Percentiles rank a stretch among this genome's conserved stretches.
Evolutionary conservation across 2,797 vertebrate genomes (phyloP).

Genomic region (Natrix natrix): DNA sequence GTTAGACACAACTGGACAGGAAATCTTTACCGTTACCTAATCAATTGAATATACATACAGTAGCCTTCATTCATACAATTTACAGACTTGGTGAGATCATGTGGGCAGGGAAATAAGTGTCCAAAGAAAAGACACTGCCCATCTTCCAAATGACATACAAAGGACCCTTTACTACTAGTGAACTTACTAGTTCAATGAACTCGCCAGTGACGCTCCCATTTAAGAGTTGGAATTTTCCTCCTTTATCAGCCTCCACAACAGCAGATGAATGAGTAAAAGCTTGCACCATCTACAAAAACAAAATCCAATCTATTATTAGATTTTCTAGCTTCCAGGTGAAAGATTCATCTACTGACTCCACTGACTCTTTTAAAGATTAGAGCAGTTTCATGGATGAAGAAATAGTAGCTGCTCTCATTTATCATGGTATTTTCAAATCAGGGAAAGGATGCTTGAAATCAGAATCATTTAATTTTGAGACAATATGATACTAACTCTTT

Average conservation of each 20-base stretch:
- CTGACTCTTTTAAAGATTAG: neutral
- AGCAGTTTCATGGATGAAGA: neutral
- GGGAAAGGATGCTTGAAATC: neutral
- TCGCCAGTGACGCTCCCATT: slow-evolving; percentile 90
- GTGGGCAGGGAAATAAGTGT: neutral
- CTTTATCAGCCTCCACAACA: slow-evolving; percentile 80
- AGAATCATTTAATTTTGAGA: neutral
- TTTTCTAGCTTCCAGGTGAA: neutral
- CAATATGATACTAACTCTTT: too few relatives aligned
- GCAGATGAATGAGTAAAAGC: slow-evolving; percentile 90
- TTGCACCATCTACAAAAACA: slow-evolving; percentile 82
- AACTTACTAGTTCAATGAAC: slow-evolving; percentile 89
- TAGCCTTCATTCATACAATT: neutral
- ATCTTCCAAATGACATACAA: neutral
- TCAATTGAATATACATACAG: neutral
- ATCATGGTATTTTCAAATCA: neutral
- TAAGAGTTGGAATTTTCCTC: slow-evolving; percentile 89
- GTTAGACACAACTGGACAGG: neutral
- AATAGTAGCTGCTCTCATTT: neutral
- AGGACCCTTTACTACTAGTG: neutral
- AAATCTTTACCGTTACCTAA: neutral
- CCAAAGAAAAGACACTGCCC: neutral
- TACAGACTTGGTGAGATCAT: neutral
- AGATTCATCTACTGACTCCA: neutral
- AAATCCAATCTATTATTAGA: neutral